Conservation (phyloP, 2,113 vertebrate species). For the Gracilinanus agilis region DNA sequence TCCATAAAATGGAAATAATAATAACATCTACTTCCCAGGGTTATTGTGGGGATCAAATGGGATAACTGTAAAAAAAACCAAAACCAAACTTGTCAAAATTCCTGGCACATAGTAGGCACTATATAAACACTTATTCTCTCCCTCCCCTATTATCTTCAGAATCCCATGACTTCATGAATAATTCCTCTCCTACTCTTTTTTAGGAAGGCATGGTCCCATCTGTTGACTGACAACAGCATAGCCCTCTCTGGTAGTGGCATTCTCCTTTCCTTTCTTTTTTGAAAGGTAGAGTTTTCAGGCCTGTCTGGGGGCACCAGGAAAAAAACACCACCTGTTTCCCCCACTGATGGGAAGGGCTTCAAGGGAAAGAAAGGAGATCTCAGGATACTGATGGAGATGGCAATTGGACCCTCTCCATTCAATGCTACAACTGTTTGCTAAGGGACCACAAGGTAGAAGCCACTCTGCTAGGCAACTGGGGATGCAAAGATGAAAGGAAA, state of each 20-base stretch:
- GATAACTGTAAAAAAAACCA: not conserved
- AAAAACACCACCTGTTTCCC: not conserved
- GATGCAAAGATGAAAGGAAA: not conserved
- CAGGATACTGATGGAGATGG: not conserved
- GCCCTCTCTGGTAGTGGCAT: not conserved
- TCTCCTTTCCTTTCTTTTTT: not conserved
- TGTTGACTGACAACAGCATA: not conserved
- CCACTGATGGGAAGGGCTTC: not conserved
- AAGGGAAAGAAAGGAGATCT: not conserved
- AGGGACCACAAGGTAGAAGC: not conserved
- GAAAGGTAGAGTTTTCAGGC: not conserved
- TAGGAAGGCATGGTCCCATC: not conserved
- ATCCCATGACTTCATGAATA: not conserved
- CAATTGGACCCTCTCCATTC: not conserved
- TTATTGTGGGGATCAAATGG: not conserved
- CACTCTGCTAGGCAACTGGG: not conserved
- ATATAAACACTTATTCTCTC: no score
- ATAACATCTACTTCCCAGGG: no score
- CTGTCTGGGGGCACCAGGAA: not conserved
- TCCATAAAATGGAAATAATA: no score
- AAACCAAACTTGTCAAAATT: not conserved
- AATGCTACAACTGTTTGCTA: not conserved
- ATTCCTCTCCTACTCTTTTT: not conserved
- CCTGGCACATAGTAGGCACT: not conserved
- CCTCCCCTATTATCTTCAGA: not conserved